Conservation (phyloP, 2,797 vertebrate genomes). For the Pseudomugil tenellus region DNA sequence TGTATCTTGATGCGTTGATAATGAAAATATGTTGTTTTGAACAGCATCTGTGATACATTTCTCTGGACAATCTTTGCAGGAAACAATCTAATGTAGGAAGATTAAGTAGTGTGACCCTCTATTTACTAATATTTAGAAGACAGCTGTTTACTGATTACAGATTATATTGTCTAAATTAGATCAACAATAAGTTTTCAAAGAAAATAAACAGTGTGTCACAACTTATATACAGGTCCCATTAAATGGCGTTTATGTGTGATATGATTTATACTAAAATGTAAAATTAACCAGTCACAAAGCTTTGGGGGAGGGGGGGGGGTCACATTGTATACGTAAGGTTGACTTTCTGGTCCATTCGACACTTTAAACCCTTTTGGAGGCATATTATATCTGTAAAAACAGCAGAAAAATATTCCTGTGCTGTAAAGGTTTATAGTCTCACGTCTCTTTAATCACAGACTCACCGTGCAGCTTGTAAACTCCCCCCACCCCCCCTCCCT, state of each 20-base stretch:
- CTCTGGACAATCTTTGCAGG: neutral
- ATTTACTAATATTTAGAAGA: conserved; percentile 6
- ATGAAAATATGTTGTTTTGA: neutral
- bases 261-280: conserved; percentile 32
- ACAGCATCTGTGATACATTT: neutral
- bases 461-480: conserved; percentile 64
- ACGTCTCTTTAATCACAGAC: conserved; percentile 69
- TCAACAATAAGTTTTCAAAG: conserved; percentile 10
- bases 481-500: too few species aligned
- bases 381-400: conserved; percentile 59
- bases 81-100: neutral
- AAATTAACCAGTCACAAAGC: conserved; percentile 35
- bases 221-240: conserved; percentile 14
- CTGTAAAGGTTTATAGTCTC: conserved; percentile 71
- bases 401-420: conserved; percentile 63
- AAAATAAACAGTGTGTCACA: conserved; percentile 28
- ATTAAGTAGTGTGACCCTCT: conserved; percentile 14
- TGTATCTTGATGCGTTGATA: neutral
- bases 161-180: conserved; percentile 24
- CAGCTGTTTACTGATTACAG: conserved; percentile 3
- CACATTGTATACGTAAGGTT: conserved; percentile 21
- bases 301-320: conserved; percentile 28
- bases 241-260: neutral
- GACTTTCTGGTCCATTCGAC: conserved; percentile 25
- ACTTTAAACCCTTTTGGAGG: conserved; percentile 48